Percentiles rank a stretch among this genome's conserved stretches.
Evolutionary conservation across 2,888 invertebrate genomes (phyloP).

Genomic region (Terebella lapidaria): DNA sequence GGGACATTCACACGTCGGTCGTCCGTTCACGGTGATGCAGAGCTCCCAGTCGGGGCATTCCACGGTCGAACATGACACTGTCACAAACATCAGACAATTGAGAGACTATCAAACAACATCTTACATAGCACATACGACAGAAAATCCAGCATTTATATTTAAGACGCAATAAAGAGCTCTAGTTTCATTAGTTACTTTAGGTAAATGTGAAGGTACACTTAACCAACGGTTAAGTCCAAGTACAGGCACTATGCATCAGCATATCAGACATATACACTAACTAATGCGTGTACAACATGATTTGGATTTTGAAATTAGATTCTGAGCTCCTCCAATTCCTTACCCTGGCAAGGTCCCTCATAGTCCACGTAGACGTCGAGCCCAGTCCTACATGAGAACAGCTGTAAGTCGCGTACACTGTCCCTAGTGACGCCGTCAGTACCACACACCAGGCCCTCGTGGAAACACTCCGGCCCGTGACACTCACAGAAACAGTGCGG

Average conservation of each 20-base stretch:
- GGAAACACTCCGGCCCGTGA: not conserved
- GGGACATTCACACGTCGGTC: conserved; percentile 2
- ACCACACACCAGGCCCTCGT: conserved; percentile 4
- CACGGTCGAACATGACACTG: not conserved
- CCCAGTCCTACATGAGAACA: conserved; percentile 1
- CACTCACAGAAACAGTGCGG: conserved; percentile 2
- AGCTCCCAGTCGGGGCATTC: not conserved
- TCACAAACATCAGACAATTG: no score
- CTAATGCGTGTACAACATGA: not conserved
- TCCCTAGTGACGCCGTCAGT: conserved; percentile 2
- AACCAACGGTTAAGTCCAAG: not conserved
- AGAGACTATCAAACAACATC: no score
- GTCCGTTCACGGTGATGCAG: not conserved
- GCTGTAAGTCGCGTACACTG: not conserved
- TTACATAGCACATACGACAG: no score
- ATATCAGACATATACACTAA: not conserved
- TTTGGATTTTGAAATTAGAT: not conserved
- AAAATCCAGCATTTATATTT: no score
- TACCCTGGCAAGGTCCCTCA: conserved; percentile 3
- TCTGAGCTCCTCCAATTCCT: no score
- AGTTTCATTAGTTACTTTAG: not conserved
- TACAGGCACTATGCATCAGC: not conserved
- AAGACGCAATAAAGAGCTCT: no score
- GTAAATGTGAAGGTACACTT: not conserved
- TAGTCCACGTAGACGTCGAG: conserved; percentile 1